A percentile compares a stretch with the other conserved stretches of the same genome.
phyloP scores from a whole-genome alignment of 53 echinoderm and acorn worm species.

The Hippasteria phrygiana region DNA sequence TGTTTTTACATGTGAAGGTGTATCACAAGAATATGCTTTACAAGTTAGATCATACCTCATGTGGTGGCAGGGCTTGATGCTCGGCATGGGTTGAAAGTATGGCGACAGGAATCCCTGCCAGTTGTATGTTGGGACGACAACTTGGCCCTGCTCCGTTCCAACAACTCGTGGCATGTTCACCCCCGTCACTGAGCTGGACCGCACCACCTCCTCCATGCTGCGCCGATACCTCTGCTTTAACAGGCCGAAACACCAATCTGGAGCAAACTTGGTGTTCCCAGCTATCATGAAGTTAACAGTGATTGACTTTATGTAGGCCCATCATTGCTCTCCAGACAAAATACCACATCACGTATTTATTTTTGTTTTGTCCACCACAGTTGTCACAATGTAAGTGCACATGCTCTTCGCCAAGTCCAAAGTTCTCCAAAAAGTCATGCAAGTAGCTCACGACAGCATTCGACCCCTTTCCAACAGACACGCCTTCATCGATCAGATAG shows the following conservation, averaged over 20 bases:
- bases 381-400: slow-evolving; percentile 65
- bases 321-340: slow-evolving; percentile 47
- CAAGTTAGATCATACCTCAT: too few relatives aligned
- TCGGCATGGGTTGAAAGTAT: background rate
- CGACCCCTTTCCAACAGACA: slow-evolving; percentile 61
- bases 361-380: slow-evolving; percentile 78
- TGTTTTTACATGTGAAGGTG: too few relatives aligned
- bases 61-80: slow-evolving; percentile 7
- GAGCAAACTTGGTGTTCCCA: slow-evolving; percentile 67
- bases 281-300: slow-evolving; percentile 36
- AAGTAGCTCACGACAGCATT: slow-evolving; percentile 71
- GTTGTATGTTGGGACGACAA: background rate
- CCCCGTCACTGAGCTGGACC: background rate
- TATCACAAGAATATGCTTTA: too few relatives aligned
- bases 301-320: slow-evolving; percentile 54
- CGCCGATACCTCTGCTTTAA: slow-evolving; percentile 39
- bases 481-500: slow-evolving; percentile 74
- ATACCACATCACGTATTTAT: slow-evolving; percentile 67
- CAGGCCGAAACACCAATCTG: slow-evolving; percentile 58
- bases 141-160: background rate
- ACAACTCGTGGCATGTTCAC: background rate
- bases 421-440: slow-evolving; percentile 64
- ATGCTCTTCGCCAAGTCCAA: slow-evolving; percentile 48
- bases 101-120: slow-evolving; percentile 17
- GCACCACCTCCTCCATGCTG: too few relatives aligned